Base-by-base conservation (phyloP, 2,888 invertebrate genomes). In the Chaetogeoica ovagalla region DNA sequence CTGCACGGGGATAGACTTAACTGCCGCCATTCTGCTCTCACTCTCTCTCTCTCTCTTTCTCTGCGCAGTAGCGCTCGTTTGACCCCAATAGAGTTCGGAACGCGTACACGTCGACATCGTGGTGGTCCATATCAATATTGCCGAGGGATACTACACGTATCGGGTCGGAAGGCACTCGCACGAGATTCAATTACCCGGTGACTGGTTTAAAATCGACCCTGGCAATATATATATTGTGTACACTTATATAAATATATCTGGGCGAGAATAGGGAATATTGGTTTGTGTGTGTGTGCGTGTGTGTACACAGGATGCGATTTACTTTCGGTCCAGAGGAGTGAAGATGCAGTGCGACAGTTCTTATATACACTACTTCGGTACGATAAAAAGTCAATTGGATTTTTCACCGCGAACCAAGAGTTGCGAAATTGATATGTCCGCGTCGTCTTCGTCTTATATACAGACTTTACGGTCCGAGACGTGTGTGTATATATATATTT, bases 361-460 rank as follows among this genome's bases (percentile, higher is more conserved):
- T 1, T 30, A 30, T 30, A 30, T 30, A 43, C 43, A 9, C 43
- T 9, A 9, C 43, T 9, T 43, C 7, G 43, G 43, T 9, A 7
- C 43, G 39, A 65, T 57, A 75, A 75, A 75, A 75, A 57, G 23
- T 55, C 65, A 75, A 75, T 75, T 75, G 65, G 66, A 57, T 75
- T 75, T 75, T 19, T 7, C 19, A 19, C 19, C 19, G 57, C 15
- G 19, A 19, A 15, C 15, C 73, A 19, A 19, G 73, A 62, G 6
- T 37, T 13, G 63, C 23, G 39, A 75, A 75, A 75, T 75, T 75
- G 65, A 75, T 74, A 65, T 19, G 75, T 66, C 39, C 66, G 21
- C 66, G 75, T 66, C 75, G 21, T 55, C 39, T 21, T n/a, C 43
- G 30, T 7, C 30, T 11, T 2, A 30, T 17, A 9, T 62, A 21